Evolutionary conservation across 2,888 invertebrate genomes (phyloP).

Genomic region (Boloria selene): DNA sequence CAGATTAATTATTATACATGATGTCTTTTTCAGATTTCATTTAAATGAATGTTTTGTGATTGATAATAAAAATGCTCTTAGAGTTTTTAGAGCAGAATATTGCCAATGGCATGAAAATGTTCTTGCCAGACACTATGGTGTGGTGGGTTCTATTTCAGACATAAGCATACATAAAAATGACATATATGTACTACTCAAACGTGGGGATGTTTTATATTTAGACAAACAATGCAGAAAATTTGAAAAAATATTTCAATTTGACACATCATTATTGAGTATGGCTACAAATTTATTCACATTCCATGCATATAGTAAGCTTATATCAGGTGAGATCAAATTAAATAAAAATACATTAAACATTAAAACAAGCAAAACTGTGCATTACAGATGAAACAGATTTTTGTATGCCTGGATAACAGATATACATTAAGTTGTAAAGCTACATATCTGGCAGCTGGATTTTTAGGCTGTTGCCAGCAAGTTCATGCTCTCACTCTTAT

Average conservation of each 20-base stretch:
- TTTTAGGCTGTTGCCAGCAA: too few relatives aligned
- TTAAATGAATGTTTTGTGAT: conserved; percentile 33
- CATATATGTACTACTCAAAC: conserved; percentile 48
- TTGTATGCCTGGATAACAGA: too few relatives aligned
- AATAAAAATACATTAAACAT: too few relatives aligned
- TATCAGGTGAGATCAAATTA: conserved; percentile 46
- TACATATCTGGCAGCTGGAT: too few relatives aligned
- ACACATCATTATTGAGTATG: conserved; percentile 22
- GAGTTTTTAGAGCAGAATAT: conserved; percentile 21
- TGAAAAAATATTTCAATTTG: conserved; percentile 18
- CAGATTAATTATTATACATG: background rate
- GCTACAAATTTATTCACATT: conserved; percentile 42
- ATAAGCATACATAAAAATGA: conserved; percentile 35
- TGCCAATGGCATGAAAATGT: conserved; percentile 23
- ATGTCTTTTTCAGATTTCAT: conserved; percentile 29
- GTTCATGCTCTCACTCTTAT: too few relatives aligned
- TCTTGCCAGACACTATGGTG: conserved; percentile 32
- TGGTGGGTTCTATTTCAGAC: conserved; percentile 12
- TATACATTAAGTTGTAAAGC: too few relatives aligned
- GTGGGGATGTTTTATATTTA: conserved; percentile 44
- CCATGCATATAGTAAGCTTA: conserved; percentile 44
- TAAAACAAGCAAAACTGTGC: too few relatives aligned
- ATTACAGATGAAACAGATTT: too few relatives aligned
- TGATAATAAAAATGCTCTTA: conserved; percentile 27
- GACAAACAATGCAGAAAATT: conserved; percentile 18